Base-by-base conservation (phyloP, 2,797 vertebrate genomes). In the Urosaurus nigricauda region DNA sequence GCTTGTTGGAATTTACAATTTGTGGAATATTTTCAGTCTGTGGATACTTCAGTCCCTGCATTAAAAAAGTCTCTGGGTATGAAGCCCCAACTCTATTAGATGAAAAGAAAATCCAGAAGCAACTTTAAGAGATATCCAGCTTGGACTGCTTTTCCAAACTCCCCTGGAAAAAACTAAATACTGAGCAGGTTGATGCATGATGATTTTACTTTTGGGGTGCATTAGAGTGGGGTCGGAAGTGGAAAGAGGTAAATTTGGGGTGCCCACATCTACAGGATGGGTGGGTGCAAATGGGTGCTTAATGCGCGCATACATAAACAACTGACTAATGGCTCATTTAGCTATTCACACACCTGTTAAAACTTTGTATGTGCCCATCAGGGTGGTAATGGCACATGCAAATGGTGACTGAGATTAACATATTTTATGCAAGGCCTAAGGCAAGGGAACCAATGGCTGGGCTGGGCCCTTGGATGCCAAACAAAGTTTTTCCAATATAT, bases 341-440 rank as follows among this genome's bases (percentile, higher is more conserved):
- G 32, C 87, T 88, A 71, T 95, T 95, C 90, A 21, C 91, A 29
- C 91, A 93, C 87, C 87, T 91, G 58, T 89, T 91, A 0, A 89
- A 53, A 21, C 21, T 35, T 74, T n/a, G 1, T 60, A 82, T 53
- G 53, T 85, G 40, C 77, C 80, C 58, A 53, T 70, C 26, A 0
- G 14, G 58, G 0, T 0, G 8, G 17, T 13, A n/a, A 85, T 77
- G 86, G 70, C 74, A 40, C 87, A 73, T 73, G 91, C 94, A 89
- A 77, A 84, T 91, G 75, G 60, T 40, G 56, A 2, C n/a, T n/a
- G 13, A 14, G 79, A 68, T 17, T 4, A 65, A 68, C 87, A 84
- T 74, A 19, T 51, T 51, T 58, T 43, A 73, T 56, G 63, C 53
- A 89, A 51, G 40, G 53, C 14, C 60, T 5, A 40, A 68, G 79